A percentile compares a stretch with the other conserved stretches of the same genome.
Conservation (phyloP, 2,888 invertebrate genomes). For the Acrobasis suavella region DNA sequence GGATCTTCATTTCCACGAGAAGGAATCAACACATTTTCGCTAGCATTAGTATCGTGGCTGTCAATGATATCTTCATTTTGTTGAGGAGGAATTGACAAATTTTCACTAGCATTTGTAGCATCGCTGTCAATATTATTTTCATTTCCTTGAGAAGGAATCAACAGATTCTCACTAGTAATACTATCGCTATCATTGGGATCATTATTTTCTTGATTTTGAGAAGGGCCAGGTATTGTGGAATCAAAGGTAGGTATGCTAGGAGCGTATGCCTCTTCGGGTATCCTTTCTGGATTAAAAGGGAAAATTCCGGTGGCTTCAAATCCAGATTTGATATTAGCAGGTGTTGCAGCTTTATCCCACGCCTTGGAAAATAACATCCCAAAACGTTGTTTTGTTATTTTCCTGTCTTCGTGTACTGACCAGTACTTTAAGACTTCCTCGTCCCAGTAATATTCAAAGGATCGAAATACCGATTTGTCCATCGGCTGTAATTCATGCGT, state of each 20-base stretch:
- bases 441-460: conserved; percentile 50
- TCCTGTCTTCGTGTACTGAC: conserved; percentile 36
- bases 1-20: conserved; percentile 17
- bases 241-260: conserved; percentile 33
- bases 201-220: conserved; percentile 17
- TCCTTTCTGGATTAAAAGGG: conserved; percentile 39
- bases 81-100: conserved; percentile 3
- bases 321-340: too few species aligned
- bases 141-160: conserved; percentile 19
- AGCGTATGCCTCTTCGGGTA: conserved; percentile 41
- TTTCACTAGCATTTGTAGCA: conserved; percentile 11
- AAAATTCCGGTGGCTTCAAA: too few species aligned
- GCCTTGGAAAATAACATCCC: conserved; percentile 33
- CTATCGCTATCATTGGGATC: conserved; percentile 23
- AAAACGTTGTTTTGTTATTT: conserved; percentile 44
- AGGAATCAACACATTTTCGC: conserved; percentile 2
- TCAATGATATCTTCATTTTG: conserved; percentile 7
- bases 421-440: conserved; percentile 44
- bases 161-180: conserved; percentile 16
- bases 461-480: conserved; percentile 37
- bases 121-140: conserved; percentile 15
- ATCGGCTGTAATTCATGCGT: conserved; percentile 52
- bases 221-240: conserved; percentile 27
- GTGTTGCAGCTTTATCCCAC: too few species aligned
- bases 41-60: conserved; percentile 12